Evolutionary conservation across 2,888 invertebrate genomes (phyloP), one percentile per base, ranked within the genome.

Genomic region (Parnassius smintheus): DNA sequence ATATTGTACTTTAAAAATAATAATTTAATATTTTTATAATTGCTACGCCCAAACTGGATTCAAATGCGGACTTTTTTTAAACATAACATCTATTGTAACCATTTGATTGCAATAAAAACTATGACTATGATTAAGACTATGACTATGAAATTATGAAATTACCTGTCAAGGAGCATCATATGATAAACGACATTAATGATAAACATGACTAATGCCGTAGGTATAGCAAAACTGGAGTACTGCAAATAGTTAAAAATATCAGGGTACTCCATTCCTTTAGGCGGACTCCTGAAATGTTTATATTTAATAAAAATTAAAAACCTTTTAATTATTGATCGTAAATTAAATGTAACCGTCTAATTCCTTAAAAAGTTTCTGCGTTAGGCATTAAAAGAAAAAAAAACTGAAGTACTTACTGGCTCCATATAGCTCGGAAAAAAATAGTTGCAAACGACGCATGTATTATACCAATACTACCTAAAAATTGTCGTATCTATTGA

Each of bases 241-340:
- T 86, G 82, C n/a, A 85, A 62, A 59, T 80, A 88, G 64, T 88
- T 88, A 53, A 85, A 85, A 25, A 88, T 71, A 61, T 88, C 87
- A 0, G 83, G 73, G 65, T 70, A 82, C 9, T 75, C 76, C 1
- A 46, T 3, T 0, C 12, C 51, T 1, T 2, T 1, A 0, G 56
- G 44, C 11, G 66, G 64, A 50, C 66, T 69, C 56, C 81, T 81
- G 68, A 12, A 67, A 68, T 65, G 45, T 9, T 35, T 35, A 35
- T 7, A 7, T 4, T 35, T 35, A 35, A 35, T 35, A 35, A 35
- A 35, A 0, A 35, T 0, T 35, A 35, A 7, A 35, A 35, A 35
- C 7, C 35, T 35, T 35, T 35, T 35, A 35, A 35, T 35, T 7
- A 35, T 7, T 35, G 35, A 35, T 35, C 0, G 18, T 18, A 35